A percentile compares a stretch with the other conserved stretches of the same genome.
These are phyloP conservation scores for Patagioenas fasciata DNA, from an alignment of 2,113 vertebrate genomes.

Conservation along the genomic window DNA sequence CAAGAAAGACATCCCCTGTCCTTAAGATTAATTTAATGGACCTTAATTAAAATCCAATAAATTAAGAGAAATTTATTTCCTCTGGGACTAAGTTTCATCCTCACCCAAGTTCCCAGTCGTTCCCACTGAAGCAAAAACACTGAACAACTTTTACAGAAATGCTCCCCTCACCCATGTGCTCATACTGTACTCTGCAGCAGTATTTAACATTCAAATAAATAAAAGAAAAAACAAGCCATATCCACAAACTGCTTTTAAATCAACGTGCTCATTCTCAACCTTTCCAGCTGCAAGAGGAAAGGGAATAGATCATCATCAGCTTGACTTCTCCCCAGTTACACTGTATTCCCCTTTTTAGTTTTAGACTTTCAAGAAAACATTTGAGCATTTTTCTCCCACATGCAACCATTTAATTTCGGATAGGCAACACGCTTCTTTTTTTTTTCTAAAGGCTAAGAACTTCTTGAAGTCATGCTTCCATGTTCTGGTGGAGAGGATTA, in stretches of 20 bases:
- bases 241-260: background rate
- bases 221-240: background rate
- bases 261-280: background rate
- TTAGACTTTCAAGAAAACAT: conserved; percentile 23
- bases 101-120: background rate
- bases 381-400: conserved; percentile 25
- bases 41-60: background rate
- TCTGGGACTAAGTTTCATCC: background rate
- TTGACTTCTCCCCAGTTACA: background rate
- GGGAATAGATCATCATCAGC: background rate
- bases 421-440: background rate
- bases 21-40: background rate
- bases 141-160: background rate
- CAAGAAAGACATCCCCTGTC: background rate
- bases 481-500: conserved; percentile 58
- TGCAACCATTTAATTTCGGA: conserved; percentile 41
- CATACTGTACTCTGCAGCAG: background rate
- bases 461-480: conserved; percentile 37
- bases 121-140: background rate
- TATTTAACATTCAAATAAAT: background rate
- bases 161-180: background rate
- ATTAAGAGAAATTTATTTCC: background rate
- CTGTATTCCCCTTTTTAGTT: background rate
- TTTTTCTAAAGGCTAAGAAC: conserved; percentile 16
- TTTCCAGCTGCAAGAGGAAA: background rate